These are phyloP conservation scores for Diceros bicornis DNA, from an alignment of 2,797 vertebrate genomes.

Conservation along the genomic window DNA sequence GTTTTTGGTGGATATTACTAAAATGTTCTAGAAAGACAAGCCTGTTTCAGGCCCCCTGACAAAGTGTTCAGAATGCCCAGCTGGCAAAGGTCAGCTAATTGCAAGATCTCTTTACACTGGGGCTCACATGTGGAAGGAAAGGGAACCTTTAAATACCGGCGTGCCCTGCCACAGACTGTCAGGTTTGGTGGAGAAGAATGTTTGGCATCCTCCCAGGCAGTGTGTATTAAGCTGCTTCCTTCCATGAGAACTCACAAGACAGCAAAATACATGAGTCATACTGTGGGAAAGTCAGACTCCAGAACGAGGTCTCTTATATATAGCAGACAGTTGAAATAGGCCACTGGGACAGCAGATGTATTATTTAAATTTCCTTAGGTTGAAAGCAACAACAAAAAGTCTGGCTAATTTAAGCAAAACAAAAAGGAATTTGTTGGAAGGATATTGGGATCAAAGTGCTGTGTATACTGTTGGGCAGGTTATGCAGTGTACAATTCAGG, in stretches of 20 bases:
- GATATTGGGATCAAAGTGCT: background rate
- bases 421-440: background rate
- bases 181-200: background rate
- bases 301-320: background rate
- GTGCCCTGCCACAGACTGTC: background rate
- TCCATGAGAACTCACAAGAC: constrained; percentile 51
- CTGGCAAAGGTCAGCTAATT: background rate
- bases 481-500: background rate
- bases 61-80: background rate
- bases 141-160: background rate
- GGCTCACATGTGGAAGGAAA: background rate
- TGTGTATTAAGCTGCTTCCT: constrained; percentile 53
- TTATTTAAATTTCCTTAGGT: constrained; percentile 44
- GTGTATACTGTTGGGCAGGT: background rate
- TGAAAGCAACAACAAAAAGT: background rate
- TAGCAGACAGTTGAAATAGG: background rate
- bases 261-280: constrained; percentile 46
- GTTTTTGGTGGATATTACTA: background rate
- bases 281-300: constrained; percentile 41
- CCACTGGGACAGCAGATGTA: background rate
- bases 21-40: background rate
- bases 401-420: constrained; percentile 17
- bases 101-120: background rate
- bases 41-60: background rate
- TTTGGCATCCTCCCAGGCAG: constrained; percentile 38